These are phyloP conservation scores for Nestor notabilis DNA, from an alignment of 2,113 vertebrate species.

Conservation along the genomic window DNA sequence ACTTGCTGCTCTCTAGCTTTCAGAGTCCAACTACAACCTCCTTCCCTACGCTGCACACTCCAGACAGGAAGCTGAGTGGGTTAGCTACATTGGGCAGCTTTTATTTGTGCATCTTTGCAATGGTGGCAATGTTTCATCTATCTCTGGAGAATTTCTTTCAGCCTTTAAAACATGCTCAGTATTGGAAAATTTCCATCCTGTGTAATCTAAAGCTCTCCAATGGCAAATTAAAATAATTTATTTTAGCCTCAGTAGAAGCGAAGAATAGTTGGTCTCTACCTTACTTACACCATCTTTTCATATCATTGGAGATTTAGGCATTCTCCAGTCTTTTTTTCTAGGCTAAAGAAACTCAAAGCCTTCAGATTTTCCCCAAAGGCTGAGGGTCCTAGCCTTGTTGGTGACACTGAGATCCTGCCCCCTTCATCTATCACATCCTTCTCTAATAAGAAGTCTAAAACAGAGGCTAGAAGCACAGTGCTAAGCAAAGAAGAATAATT, in stretches of 20 bases:
- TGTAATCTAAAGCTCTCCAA: not conserved
- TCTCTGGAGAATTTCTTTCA: not conserved
- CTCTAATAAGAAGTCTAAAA: not conserved
- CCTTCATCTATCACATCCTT: not conserved
- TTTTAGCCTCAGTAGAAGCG: not conserved
- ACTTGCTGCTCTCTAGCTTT: not conserved
- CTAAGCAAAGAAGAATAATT: not conserved
- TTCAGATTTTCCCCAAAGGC: not conserved
- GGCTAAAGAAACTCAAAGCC: not conserved
- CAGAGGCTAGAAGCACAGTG: not conserved
- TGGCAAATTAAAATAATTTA: not conserved
- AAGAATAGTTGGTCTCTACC: not conserved
- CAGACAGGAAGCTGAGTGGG: fast-evolving
- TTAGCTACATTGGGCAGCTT: not conserved
- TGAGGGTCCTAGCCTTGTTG: not conserved
- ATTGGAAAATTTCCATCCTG: not conserved
- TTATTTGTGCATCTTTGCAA: not conserved
- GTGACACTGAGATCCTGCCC: not conserved
- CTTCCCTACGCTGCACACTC: not conserved
- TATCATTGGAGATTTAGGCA: not conserved
- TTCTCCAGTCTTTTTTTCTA: not conserved
- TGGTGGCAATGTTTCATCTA: not conserved
- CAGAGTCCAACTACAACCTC: not conserved
- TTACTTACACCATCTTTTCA: not conserved
- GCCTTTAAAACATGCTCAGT: not conserved